Evolutionary conservation across 2,797 vertebrate species (phyloP), one percentile per base, ranked within the genome.

Genomic region (Adrianichthys oophorus): DNA sequence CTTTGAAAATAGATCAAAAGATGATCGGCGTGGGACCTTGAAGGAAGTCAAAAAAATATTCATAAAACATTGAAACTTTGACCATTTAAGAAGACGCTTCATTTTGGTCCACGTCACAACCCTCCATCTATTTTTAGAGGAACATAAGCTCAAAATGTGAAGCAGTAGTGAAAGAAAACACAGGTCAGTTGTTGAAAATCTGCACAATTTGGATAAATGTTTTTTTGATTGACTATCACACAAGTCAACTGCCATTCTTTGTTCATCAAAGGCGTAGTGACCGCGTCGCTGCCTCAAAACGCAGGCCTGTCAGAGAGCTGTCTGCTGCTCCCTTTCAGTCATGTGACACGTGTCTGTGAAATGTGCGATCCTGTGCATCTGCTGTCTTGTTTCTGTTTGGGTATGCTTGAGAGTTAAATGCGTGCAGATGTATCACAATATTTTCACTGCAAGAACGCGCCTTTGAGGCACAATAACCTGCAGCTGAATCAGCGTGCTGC

Each of bases 391-490:
- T 56, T 62, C 18, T 62, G 68, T 52, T 62, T 52, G 62, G 41
- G 64, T 62, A 56, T 41, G 59, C 65, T 61, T 60, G 52, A 63
- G 70, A 75, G 84, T 82, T 91, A 91, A 93, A 89, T 85, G 80
- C 81, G 89, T 87, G 88, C 91, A 93, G 90, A 92, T 91, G 91
- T 92, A 90, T 87, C 85, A 90, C 79, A 92, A 92, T 92, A 91
- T 93, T 93, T 92, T 90, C 80, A 70, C 86, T 87, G 87, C 86
- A 82, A 86, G 73, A 70, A 85, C 87, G 84, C 71, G 76, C 87
- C 87, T 88, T 87, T 83, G 85, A 87, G 86, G 74, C 82, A 87
- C 89, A 91, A 90, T 90, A 91, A 87, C 86, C 87, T 91, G 82
- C 91, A 92, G 91, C 91, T 92, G 91, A 87, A 89, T 89, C 90